These are phyloP conservation scores for Bombyx mandarina DNA, from an alignment of 1,140 invertebrate genomes.

Conservation along the genomic window DNA sequence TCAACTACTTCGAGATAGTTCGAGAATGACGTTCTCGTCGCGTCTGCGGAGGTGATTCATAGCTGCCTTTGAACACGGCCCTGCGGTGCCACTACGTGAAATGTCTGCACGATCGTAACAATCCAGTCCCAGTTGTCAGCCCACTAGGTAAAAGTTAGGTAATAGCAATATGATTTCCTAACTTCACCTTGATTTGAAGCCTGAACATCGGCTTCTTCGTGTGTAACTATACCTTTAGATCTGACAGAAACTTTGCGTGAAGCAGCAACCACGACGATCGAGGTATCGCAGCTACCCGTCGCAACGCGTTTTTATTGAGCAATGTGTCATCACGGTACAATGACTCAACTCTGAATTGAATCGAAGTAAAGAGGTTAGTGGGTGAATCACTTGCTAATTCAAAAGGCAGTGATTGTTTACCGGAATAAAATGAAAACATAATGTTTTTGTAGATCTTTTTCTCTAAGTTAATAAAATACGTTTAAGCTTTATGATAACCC, in stretches of 20 bases:
- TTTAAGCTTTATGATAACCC: too few species aligned
- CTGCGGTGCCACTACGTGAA: conserved; percentile 21
- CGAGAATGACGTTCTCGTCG: conserved; percentile 15
- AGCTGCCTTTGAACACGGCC: conserved; percentile 10
- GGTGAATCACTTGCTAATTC: too few species aligned
- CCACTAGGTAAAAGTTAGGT: conserved; percentile 63
- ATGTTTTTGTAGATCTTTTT: too few species aligned
- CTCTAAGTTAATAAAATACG: too few species aligned
- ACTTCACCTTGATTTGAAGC: too few species aligned
- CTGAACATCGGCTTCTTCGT: conserved; percentile 20
- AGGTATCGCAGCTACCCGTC: neutral
- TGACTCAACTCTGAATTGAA: too few species aligned
- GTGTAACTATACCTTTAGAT: conserved; percentile 46
- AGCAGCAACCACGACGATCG: conserved; percentile 12
- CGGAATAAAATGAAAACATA: too few species aligned
- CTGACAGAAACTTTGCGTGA: conserved; percentile 18
- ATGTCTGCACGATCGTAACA: conserved; percentile 23
- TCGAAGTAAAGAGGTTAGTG: too few species aligned
- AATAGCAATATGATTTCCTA: conserved; percentile 33
- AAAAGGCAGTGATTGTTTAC: too few species aligned
- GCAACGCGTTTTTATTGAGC: too few species aligned
- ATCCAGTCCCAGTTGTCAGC: conserved; percentile 55
- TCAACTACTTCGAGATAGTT: conserved; percentile 14
- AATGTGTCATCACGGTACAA: too few species aligned
- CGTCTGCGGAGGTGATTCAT: conserved; percentile 10